Evolutionary conservation across 1,140 invertebrate species (phyloP).

Genomic region (Drosophila ohnishii): DNA sequence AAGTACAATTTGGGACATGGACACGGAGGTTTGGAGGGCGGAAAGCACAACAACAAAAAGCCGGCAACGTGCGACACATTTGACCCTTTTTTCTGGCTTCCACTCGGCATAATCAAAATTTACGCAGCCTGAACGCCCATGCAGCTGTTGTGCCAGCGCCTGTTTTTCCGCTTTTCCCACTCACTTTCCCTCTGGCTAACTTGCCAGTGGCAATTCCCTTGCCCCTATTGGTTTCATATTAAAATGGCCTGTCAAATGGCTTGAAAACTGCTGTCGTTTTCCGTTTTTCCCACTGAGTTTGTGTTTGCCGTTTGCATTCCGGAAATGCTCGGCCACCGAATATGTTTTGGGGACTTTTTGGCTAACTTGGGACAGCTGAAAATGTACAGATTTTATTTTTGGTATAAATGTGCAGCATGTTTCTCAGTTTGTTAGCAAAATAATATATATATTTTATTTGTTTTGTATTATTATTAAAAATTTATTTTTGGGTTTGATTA

Average conservation of each 20-base stretch:
- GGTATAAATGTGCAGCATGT: background rate
- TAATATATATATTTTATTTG: background rate
- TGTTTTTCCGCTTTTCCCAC: constrained; percentile 14
- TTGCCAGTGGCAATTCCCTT: background rate
- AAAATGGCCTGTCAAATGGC: constrained; percentile 76
- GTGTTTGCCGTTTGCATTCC: constrained; percentile 36
- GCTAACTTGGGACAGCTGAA: constrained; percentile 19
- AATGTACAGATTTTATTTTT: constrained; percentile 10
- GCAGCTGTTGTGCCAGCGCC: constrained; percentile 40
- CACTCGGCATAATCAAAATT: constrained; percentile 73
- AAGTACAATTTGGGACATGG: constrained; percentile 70
- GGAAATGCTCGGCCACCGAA: constrained; percentile 18
- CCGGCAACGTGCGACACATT: constrained; percentile 68
- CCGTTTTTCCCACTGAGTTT: constrained; percentile 44
- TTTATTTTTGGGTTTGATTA: background rate
- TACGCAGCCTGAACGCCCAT: constrained; percentile 35
- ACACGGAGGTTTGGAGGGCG: constrained; percentile 8
- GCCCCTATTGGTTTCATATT: constrained; percentile 67
- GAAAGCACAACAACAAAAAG: constrained; percentile 14
- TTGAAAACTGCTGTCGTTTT: constrained; percentile 71
- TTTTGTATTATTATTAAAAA: background rate
- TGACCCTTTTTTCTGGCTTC: constrained; percentile 65
- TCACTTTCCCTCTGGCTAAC: constrained; percentile 2
- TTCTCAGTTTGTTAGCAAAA: background rate
- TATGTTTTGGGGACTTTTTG: constrained; percentile 8